A percentile compares a stretch with the other conserved stretches of the same genome.
Evolutionary conservation across 2,113 vertebrate species (phyloP).

Genomic region (Rhizomys pruinosus): DNA sequence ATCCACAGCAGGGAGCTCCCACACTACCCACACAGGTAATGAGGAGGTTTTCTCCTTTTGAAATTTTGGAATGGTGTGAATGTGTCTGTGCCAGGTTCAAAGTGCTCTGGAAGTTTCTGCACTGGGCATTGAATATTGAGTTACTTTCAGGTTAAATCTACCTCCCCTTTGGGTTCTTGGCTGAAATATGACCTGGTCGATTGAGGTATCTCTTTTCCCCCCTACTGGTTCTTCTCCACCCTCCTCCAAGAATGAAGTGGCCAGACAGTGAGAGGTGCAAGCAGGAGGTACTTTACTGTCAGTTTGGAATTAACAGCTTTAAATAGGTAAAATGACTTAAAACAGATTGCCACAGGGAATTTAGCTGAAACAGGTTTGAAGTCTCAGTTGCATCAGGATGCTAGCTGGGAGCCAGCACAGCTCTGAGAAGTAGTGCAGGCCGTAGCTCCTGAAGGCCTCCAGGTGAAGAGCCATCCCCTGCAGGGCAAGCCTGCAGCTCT

Average conservation of each 20-base stretch:
- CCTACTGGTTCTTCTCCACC: neutral
- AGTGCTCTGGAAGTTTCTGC: neutral
- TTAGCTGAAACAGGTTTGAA: neutral
- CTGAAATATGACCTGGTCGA: neutral
- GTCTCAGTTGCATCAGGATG: neutral
- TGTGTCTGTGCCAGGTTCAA: neutral
- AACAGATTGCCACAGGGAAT: neutral
- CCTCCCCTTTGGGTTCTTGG: neutral
- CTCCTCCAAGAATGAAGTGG: neutral
- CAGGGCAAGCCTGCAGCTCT: too few relatives aligned
- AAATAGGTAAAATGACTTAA: neutral
- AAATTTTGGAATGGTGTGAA: neutral
- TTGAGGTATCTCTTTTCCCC: neutral
- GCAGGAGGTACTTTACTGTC: neutral
- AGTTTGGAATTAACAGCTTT: too few relatives aligned
- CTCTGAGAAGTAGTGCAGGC: neutral
- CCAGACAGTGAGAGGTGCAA: neutral
- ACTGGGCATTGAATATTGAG: neutral
- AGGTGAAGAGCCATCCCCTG: too few relatives aligned
- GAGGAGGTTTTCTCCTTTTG: neutral
- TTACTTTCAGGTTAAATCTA: neutral
- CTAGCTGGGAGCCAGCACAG: neutral
- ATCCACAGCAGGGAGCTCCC: neutral
- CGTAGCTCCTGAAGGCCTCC: too few relatives aligned
- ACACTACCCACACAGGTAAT: neutral